Percentiles rank a stretch among this genome's conserved stretches.
Evolutionary conservation across 2,888 invertebrate species (phyloP).

Genomic region (Troilus luridus): DNA sequence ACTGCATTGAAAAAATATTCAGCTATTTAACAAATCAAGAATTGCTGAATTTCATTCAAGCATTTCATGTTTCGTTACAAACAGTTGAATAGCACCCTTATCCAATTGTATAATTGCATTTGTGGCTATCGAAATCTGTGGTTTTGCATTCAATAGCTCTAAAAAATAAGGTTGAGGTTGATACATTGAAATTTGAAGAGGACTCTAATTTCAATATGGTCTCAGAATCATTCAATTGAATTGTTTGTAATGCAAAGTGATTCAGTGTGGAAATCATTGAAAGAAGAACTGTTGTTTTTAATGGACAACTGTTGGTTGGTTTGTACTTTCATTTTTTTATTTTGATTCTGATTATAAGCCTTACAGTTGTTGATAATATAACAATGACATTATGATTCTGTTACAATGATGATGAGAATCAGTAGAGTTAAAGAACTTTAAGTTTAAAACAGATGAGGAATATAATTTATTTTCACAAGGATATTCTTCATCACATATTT

Average conservation of each 20-base stretch:
- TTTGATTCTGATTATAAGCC: neutral
- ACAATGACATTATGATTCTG: no score
- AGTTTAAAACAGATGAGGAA: neutral
- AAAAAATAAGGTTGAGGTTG: neutral
- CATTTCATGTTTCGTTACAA: neutral
- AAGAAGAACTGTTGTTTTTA: neutral
- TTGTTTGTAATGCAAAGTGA: neutral
- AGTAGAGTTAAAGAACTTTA: neutral
- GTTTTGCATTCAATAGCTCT: neutral
- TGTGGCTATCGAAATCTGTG: neutral
- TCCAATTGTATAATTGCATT: neutral
- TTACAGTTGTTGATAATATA: neutral
- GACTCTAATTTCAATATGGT: neutral
- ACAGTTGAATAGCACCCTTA: neutral
- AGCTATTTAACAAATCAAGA: neutral
- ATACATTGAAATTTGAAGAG: neutral
- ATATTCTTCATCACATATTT: neutral
- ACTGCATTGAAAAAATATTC: slow-evolving; percentile 2
- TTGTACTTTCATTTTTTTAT: neutral
- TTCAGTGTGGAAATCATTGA: neutral
- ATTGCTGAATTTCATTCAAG: neutral
- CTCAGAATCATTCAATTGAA: neutral
- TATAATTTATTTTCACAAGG: neutral
- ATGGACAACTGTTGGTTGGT: neutral
- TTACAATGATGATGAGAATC: neutral